Base-by-base conservation (phyloP, 2,113 vertebrate genomes). In the Percina caprodes region DNA sequence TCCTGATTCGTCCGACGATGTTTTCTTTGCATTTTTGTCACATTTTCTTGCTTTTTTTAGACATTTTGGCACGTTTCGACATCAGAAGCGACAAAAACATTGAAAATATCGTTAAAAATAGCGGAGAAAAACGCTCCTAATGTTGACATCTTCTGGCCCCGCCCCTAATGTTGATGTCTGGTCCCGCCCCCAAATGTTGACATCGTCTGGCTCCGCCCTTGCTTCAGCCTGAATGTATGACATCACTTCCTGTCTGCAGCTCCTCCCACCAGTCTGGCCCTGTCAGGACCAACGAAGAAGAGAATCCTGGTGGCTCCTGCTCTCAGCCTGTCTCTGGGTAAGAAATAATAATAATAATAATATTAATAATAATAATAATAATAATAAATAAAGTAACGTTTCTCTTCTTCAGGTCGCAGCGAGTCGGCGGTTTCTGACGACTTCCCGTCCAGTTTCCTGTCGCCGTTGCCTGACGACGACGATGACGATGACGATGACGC, bases 261-360 rank as follows among this genome's bases (percentile, higher is more conserved):
- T 5, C 92, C 93, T 30, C 93, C 94, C 56, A 92, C 54, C 77
- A 95, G 91, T 6, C 86, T 96, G 86, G 74, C 91, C 12, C 67
- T 96, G 42, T 89, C 80, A 0, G 89, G 63, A 62, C 89, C 67
- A 13, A 92, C 75, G 75, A 94, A 91, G 69, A 96, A 92, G 69
- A 96, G 94, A 65, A 92, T 96, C 5, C 94, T 97, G 33, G 82
- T 91, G 6, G 96, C 96, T 2, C 95, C 95, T 0, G 88, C 91
- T 5, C 86, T 96, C 75, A 93, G 74, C 19, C 89, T 96, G 58
- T 92, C 86, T 0, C 83, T 95, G 79, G 94, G 93, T 93, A 62
- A 80, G n/a, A 8, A 16, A 4, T 13, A 13, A 18, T 19, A 10
- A 46, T 11, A 16, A 21, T 11, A 21, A 21, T 8, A 19, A 18